Evolutionary conservation across 2,113 vertebrate species (phyloP), one percentile per base, ranked within the genome.

Genomic region (Oxyura jamaicensis): DNA sequence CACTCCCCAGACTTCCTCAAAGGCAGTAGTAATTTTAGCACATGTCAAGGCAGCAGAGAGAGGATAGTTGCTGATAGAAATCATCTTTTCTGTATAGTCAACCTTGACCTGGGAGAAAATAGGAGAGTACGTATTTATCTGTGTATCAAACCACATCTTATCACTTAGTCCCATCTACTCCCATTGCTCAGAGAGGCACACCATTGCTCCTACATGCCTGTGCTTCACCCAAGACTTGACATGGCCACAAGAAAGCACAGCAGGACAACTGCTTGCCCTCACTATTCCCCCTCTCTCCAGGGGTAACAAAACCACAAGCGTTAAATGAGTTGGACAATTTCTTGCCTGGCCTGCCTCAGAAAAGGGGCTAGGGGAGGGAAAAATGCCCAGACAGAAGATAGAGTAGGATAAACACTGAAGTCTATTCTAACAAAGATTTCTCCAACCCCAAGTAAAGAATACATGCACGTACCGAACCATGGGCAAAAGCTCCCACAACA

Each of bases 1-100:
- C 12, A 99, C 95, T 9, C 99, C 98, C 99, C 99, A 99, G 2
- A 97, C 98, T 93, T 99, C 99, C 94, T 99, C 99, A 96, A 99
- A 99, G 14, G 99, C 99, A 18, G 99, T 99, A 90, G 99, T 99
- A 48, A 99, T 98, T 96, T 99, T 99, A 73, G 99, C 98, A 97
- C 99, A 99, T 1, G 99, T 99, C 59, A 99, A 97, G 56, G 99
- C 99, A 8, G 98, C 99, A 95, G 99, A 99, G 10, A 99, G 98
- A 1, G 99, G 99, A 65, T 99, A 99, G 97, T 99, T 99, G 97
- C 99, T 99, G 97, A 99, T 99, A 63, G 99, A 99, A 58, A 99
- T 97, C 0, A 97, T 98, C 96, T 99, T 99, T 96, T 99, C 99
- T 50, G 98, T 98, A 41, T 99, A 99, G 80, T 99, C 99, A 90